phyloP scores from a whole-genome alignment of 2,888 invertebrate species.

The Andrena hattorfiana region DNA sequence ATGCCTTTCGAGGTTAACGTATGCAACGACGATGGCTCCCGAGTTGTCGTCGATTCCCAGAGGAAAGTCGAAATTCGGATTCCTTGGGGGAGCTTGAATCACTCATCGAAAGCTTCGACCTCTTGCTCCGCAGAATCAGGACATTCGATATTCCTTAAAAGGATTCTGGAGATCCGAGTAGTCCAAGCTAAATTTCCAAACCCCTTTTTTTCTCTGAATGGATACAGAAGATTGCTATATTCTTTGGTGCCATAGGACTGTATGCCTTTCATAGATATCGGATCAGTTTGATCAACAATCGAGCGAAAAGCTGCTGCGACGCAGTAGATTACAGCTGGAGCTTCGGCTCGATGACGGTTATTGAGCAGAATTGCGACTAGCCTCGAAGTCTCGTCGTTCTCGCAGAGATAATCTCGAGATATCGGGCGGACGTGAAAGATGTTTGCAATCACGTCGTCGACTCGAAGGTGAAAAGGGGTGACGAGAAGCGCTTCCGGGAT shows the following conservation, averaged over 20 bases:
- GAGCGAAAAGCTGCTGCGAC: too few relatives aligned
- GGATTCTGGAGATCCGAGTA: not conserved
- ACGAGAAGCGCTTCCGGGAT: not conserved
- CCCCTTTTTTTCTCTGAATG: too few relatives aligned
- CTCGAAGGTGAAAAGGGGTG: not conserved
- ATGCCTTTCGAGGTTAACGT: conserved; percentile 55
- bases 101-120: not conserved
- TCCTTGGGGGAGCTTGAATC: not conserved
- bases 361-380: not conserved
- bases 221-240: too few relatives aligned
- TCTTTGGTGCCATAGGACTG: too few relatives aligned
- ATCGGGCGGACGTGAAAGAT: not conserved
- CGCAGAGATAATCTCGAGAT: not conserved
- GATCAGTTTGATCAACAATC: too few relatives aligned
- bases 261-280: too few relatives aligned
- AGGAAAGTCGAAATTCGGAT: not conserved
- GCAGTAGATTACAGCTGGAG: too few relatives aligned
- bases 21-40: conserved; percentile 20
- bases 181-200: too few relatives aligned
- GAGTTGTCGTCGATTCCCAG: not conserved
- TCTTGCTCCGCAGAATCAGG: not conserved
- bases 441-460: conserved; percentile 17
- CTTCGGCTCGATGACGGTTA: not conserved
- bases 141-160: not conserved
- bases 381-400: not conserved